These are phyloP conservation scores for Silurus meridionalis DNA, from an alignment of 2,113 vertebrate genomes.

Conservation along the genomic window DNA sequence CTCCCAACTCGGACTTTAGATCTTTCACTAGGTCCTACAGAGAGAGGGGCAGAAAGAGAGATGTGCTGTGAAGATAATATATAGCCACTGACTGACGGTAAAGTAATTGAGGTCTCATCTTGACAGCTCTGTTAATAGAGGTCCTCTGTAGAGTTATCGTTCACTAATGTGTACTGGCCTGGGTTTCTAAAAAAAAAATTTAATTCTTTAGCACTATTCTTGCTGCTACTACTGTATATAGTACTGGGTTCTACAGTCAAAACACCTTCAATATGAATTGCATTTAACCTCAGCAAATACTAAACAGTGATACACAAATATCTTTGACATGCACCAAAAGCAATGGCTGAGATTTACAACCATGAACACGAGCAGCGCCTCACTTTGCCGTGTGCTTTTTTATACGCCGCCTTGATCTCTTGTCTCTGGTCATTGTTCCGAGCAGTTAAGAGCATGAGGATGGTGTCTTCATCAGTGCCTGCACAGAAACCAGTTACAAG, in stretches of 20 bases:
- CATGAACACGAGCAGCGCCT: conserved; percentile 34
- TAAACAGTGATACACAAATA: not conserved
- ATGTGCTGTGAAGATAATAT: conserved; percentile 1
- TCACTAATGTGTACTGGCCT: conserved; percentile 8
- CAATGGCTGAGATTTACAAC: not conserved
- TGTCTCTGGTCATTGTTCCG: conserved; percentile 89
- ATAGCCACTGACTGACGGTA: conserved; percentile 16
- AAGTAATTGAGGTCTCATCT: not conserved
- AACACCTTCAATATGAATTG: not conserved
- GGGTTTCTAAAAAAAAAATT: not conserved
- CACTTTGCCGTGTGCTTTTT: conserved; percentile 89
- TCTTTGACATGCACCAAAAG: not conserved
- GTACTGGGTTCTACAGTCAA: not conserved
- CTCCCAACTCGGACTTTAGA: conserved; percentile 89
- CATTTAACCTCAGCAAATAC: not conserved
- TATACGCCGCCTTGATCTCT: conserved; percentile 82
- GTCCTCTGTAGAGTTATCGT: not conserved
- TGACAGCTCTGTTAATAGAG: conserved; percentile 25
- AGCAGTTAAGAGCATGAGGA: conserved; percentile 82
- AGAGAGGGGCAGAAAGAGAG: not conserved
- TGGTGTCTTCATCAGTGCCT: conserved; percentile 90
- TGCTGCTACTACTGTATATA: not conserved
- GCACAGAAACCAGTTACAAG: conserved; percentile 41
- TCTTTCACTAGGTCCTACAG: conserved; percentile 85
- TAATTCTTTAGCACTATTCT: not conserved